Conservation (phyloP, 2,113 vertebrate genomes). For the Hystrix cristata region DNA sequence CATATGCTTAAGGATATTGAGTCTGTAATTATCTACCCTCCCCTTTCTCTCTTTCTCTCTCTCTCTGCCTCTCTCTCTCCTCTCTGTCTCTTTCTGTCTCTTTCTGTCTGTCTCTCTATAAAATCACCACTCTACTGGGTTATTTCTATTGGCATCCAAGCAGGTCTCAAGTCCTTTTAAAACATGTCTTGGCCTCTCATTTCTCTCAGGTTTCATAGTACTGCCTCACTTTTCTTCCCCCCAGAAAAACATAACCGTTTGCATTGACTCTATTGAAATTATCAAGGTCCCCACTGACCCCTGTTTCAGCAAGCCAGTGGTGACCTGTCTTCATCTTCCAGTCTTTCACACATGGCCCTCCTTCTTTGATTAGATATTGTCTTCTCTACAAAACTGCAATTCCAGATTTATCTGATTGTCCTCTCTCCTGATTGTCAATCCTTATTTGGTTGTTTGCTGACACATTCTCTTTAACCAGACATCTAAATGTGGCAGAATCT, state of each 20-base stretch:
- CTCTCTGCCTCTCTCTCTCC: no score
- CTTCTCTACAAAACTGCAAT: not conserved
- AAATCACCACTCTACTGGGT: not conserved
- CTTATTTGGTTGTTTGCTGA: not conserved
- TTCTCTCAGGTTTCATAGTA: conserved; percentile 2
- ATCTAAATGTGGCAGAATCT: not conserved
- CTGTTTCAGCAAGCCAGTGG: not conserved
- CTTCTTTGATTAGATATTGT: not conserved
- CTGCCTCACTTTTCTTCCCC: not conserved
- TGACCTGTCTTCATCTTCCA: not conserved
- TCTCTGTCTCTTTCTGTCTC: no score
- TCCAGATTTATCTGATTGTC: not conserved
- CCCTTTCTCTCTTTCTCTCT: no score
- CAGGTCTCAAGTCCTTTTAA: not conserved
- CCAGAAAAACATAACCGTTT: not conserved
- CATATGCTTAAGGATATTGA: not conserved
- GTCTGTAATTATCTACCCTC: not conserved
- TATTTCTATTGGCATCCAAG: not conserved
- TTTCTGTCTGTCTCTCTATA: not conserved
- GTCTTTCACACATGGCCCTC: not conserved
- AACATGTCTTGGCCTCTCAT: not conserved
- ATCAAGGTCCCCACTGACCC: not conserved
- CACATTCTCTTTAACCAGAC: not conserved
- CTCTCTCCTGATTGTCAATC: not conserved
- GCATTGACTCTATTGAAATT: not conserved